Evolutionary conservation across 2,113 vertebrate genomes (phyloP).

Genomic region (Sander vitreus): DNA sequence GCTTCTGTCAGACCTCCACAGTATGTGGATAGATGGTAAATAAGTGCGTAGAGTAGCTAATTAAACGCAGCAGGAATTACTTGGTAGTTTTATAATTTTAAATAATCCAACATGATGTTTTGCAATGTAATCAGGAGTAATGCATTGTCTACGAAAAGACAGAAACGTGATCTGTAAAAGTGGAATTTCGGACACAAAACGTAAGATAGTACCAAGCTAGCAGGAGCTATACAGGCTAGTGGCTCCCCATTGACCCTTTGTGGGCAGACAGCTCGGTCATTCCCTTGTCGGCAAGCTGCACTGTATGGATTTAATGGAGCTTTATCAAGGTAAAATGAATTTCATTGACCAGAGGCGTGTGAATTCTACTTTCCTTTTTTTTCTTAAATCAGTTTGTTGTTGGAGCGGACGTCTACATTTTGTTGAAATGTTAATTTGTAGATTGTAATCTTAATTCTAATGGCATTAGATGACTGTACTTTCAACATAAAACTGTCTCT

Average conservation of each 20-base stretch:
- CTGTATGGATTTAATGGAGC: background rate
- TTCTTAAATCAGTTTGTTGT: background rate
- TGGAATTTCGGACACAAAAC: background rate
- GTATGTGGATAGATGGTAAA: background rate
- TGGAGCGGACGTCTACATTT: background rate
- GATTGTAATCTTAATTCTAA: background rate
- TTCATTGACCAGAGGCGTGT: background rate
- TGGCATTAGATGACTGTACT: background rate
- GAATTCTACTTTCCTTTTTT: background rate
- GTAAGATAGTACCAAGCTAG: background rate
- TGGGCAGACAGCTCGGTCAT: background rate
- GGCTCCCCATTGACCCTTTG: background rate
- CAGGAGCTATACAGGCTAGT: background rate
- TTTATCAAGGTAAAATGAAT: background rate
- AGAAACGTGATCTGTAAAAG: background rate
- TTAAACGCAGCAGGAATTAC: background rate
- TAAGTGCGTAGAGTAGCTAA: background rate
- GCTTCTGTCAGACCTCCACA: too few relatives aligned
- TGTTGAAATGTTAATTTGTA: background rate
- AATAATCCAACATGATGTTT: background rate
- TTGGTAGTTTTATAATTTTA: background rate
- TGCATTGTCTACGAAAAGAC: background rate
- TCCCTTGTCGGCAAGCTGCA: background rate
- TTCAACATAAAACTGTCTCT: background rate
- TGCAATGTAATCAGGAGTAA: background rate